A percentile compares a stretch with the other conserved stretches of the same genome.
Evolutionary conservation across 30 jellyfish, hydroid and myxozoan species (phyloP).

Genomic region (Turritopsis rubra): DNA sequence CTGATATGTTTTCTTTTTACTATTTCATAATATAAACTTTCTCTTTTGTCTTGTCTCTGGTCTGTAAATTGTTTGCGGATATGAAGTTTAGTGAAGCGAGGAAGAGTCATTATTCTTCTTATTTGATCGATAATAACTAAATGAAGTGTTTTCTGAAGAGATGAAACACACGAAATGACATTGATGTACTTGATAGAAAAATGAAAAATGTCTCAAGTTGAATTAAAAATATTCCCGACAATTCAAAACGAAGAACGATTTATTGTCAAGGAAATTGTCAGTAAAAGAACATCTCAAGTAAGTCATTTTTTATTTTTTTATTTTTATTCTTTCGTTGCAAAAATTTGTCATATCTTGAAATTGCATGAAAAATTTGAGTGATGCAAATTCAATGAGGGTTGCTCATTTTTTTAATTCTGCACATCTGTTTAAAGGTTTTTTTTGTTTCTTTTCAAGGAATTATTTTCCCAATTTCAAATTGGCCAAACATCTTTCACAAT

Average conservation of each 20-base stretch:
- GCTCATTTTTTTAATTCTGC: background rate
- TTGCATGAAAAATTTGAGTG: background rate
- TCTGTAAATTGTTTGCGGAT: constrained; percentile 30
- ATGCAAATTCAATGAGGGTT: background rate
- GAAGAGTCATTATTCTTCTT: constrained; percentile 20
- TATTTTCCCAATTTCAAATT: background rate
- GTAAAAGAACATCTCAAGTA: background rate
- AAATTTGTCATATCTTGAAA: background rate
- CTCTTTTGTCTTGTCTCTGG: constrained; percentile 19
- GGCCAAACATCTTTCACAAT: background rate
- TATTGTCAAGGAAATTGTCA: background rate
- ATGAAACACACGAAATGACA: background rate
- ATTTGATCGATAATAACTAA: background rate
- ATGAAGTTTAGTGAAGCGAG: constrained; percentile 22
- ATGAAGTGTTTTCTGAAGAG: constrained; percentile 10
- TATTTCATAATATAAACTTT: constrained; percentile 1
- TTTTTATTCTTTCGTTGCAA: background rate
- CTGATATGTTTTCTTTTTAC: background rate
- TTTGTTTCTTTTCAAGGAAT: background rate
- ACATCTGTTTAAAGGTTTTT: background rate
- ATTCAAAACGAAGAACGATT: background rate
- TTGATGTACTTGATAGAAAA: constrained; percentile 3
- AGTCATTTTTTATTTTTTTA: background rate
- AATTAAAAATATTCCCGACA: background rate
- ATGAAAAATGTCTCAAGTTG: background rate